Evolutionary conservation across 2,888 invertebrate genomes (phyloP).

Genomic region (Endomychus coccineus): DNA sequence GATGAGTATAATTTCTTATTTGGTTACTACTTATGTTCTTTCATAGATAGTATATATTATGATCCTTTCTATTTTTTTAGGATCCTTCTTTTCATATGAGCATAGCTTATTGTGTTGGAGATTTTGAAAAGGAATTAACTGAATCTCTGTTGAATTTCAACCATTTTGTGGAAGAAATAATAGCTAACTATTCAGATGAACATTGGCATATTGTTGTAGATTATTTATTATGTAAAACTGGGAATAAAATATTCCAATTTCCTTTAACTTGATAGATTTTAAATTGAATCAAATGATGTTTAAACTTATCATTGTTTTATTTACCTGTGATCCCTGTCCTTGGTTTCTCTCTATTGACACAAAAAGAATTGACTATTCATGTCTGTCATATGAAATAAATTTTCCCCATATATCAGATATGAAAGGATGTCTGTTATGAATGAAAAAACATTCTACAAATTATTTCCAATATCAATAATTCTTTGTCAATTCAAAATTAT

Average conservation of each 20-base stretch:
- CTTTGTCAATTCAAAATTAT: too few species aligned
- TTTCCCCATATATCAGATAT: too few species aligned
- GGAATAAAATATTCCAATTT: slow-evolving; percentile 65
- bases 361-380: too few species aligned
- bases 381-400: too few species aligned
- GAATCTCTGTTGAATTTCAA: slow-evolving; percentile 48
- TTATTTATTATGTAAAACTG: slow-evolving; percentile 61
- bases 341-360: too few species aligned
- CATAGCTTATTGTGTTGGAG: slow-evolving; percentile 70
- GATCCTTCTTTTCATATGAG: slow-evolving; percentile 80
- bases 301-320: too few species aligned
- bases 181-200: slow-evolving; percentile 39
- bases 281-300: too few species aligned
- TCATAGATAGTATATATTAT: not conserved
- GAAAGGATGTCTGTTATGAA: too few species aligned
- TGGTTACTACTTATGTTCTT: not conserved
- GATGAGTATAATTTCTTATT: slow-evolving; percentile 7
- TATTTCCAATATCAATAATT: too few species aligned
- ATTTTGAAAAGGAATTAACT: slow-evolving; percentile 50
- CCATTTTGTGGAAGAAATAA: slow-evolving; percentile 38
- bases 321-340: too few species aligned
- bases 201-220: slow-evolving; percentile 48
- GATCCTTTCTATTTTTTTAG: slow-evolving; percentile 46
- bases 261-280: slow-evolving; percentile 20
- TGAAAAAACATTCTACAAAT: too few species aligned